A percentile compares a stretch with the other conserved stretches of the same genome.
Conservation (phyloP, 2,888 invertebrate species). For the Perizoma affinitatum region DNA sequence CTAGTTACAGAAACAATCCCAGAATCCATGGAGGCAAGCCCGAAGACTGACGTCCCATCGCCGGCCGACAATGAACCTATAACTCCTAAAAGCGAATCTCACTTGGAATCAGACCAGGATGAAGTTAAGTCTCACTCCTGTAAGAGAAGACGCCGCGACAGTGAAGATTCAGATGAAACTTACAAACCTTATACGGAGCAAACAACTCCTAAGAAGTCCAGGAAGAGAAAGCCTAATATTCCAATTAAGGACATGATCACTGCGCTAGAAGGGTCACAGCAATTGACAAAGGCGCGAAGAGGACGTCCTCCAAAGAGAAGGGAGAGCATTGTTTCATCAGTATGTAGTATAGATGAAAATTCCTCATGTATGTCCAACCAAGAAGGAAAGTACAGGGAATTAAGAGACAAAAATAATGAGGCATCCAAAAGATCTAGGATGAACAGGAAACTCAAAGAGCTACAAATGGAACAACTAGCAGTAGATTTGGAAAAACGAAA, state of each 20-base stretch:
- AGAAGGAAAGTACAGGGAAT: constrained; percentile 86
- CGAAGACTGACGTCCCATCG: constrained; percentile 53
- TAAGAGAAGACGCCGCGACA: constrained; percentile 59
- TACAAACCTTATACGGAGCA: constrained; percentile 69
- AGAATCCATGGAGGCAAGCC: constrained; percentile 41
- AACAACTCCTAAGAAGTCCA: constrained; percentile 62
- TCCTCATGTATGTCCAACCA: constrained; percentile 68
- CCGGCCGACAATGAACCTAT: constrained; percentile 65
- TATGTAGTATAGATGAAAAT: constrained; percentile 73
- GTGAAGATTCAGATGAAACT: constrained; percentile 76
- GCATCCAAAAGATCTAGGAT: constrained; percentile 89
- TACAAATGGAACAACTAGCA: constrained; percentile 81
- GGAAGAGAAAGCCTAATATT: constrained; percentile 66
- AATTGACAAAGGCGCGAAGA: constrained; percentile 68
- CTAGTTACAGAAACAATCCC: constrained; percentile 42
- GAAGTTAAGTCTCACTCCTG: constrained; percentile 54
- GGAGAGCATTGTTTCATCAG: constrained; percentile 73
- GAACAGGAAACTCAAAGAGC: constrained; percentile 86
- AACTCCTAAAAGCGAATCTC: constrained; percentile 74
- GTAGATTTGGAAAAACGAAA: constrained; percentile 86
- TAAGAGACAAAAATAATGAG: constrained; percentile 91
- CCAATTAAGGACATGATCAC: constrained; percentile 75
- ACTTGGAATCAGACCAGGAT: constrained; percentile 69
- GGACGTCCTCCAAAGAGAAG: constrained; percentile 84
- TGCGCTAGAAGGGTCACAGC: constrained; percentile 69